Base-by-base conservation (phyloP, 2,888 invertebrate genomes). In the Troides helena region DNA sequence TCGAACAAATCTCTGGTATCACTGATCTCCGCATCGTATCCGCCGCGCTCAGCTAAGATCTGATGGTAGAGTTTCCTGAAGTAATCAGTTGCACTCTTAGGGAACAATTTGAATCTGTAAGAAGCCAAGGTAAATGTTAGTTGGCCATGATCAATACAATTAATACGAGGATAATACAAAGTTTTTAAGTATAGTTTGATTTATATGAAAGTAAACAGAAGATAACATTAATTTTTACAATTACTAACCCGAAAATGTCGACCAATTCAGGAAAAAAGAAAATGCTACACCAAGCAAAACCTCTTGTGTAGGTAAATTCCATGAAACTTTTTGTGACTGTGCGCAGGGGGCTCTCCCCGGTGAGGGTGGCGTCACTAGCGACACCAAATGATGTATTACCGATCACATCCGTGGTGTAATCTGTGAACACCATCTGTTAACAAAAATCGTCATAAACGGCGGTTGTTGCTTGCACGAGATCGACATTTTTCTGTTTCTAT, bases 91-190 rank as follows among this genome's bases (percentile, higher is more conserved):
- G 82, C 73, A 2, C 76, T 39, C 62, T 81, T 83, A 0, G 87
- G 86, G 73, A 86, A 87, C 0, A 86, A 72, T 0, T 76, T 73
- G 50, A 87, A 86, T 36, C 87, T 88, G 74, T 10, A 65, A 68
- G 10, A 59, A 4, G 46, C 4, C 14, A 12, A 46, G 12, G 1
- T 46, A 3, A 30, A 30, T 30, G 30, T 30, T 30, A 30, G 30
- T 4, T 30, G 30, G 3, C 30, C 30, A 30, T 30, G 30, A 5
- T 3, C 14, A 10, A 46, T 46, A 14, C 14, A 14, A 46, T 30
- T 30, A 30, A 30, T 4, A 30, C 25, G 0, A 30, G 2, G 25
- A 30, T 30, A 30, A 30, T 30, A 30, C 3, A 4, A 30, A 5
- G 30, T 30, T 30, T 30, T 30, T 30, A 30, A 30, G 3, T 4